These are phyloP conservation scores for Drosophila truncata DNA, from an alignment of 1,140 invertebrate genomes.

Conservation along the genomic window DNA sequence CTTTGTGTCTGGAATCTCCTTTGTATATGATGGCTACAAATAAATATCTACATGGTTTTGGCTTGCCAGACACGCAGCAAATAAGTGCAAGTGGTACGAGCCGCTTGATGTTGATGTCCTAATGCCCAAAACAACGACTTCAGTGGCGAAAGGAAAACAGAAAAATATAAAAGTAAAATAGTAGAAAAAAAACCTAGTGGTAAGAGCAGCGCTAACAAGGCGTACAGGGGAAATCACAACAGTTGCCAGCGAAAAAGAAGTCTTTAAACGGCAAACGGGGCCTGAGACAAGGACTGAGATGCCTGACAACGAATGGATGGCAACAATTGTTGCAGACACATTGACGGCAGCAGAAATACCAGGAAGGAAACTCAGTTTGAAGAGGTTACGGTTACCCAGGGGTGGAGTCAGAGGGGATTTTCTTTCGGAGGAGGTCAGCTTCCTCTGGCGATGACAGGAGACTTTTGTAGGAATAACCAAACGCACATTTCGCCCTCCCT, in stretches of 20 bases:
- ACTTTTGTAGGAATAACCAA: constrained; percentile 44
- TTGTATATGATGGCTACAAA: constrained; percentile 11
- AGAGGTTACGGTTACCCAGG: neutral
- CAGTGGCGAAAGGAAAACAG: constrained; percentile 15
- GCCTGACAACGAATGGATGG: constrained; percentile 69
- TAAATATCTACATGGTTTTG: constrained; percentile 26
- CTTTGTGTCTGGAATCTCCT: constrained; percentile 22
- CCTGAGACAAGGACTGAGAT: constrained; percentile 15
- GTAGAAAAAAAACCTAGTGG: constrained; percentile 11
- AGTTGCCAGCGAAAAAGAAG: constrained; percentile 52
- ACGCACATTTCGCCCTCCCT: constrained; percentile 54
- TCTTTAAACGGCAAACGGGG: constrained; percentile 50
- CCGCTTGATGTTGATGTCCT: constrained; percentile 49
- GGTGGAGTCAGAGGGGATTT: neutral
- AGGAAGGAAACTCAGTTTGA: constrained; percentile 24
- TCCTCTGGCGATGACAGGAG: constrained; percentile 58
- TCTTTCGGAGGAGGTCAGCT: constrained; percentile 11
- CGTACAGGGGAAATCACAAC: constrained; percentile 61
- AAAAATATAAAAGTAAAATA: constrained; percentile 6
- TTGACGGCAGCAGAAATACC: constrained; percentile 59
- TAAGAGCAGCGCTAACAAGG: constrained; percentile 43
- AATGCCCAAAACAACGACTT: constrained; percentile 61
- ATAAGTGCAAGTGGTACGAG: constrained; percentile 67
- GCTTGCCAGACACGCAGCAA: constrained; percentile 60
- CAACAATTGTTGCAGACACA: constrained; percentile 83